These are phyloP conservation scores for Cuculus canorus DNA, from an alignment of 2,797 vertebrate species.

Conservation along the genomic window DNA sequence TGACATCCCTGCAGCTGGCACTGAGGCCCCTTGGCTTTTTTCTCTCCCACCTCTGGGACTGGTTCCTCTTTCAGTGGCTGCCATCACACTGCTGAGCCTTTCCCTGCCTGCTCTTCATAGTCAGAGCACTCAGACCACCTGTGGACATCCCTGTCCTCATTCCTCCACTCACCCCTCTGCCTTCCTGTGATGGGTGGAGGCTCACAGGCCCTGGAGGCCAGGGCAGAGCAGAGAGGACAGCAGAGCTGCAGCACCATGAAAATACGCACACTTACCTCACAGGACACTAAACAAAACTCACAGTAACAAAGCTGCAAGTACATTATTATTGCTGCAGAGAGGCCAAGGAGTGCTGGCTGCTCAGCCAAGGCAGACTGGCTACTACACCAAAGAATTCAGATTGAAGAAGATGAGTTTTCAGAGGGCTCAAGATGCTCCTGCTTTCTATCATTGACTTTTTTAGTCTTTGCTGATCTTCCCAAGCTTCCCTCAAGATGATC, in stretches of 20 bases:
- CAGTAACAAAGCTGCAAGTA: not conserved
- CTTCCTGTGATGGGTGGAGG: not conserved
- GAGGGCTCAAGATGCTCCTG: not conserved
- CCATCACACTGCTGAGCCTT: not conserved
- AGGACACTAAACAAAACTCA: not conserved
- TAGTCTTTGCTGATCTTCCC: not conserved
- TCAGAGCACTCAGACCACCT: accelerated
- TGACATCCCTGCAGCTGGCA: not conserved
- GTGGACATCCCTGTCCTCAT: not conserved
- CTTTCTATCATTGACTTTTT: not conserved
- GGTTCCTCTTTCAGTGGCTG: not conserved
- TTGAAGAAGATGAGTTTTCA: not conserved
- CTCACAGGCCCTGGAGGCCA: accelerated
- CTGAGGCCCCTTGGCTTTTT: not conserved
- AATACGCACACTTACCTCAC: accelerated
- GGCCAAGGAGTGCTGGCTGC: not conserved
- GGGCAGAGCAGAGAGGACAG: not conserved
- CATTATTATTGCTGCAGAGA: not conserved
- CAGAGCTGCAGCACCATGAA: not conserved
- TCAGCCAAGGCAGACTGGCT: accelerated
- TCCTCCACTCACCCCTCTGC: accelerated
- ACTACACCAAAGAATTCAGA: conserved; percentile 37
- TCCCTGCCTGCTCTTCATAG: accelerated
- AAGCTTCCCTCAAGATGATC: not conserved
- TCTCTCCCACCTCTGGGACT: not conserved